Percentiles rank a stretch among this genome's conserved stretches.
phyloP scores from a whole-genome alignment of 2,797 vertebrate genomes.

The Cuculus canorus region DNA sequence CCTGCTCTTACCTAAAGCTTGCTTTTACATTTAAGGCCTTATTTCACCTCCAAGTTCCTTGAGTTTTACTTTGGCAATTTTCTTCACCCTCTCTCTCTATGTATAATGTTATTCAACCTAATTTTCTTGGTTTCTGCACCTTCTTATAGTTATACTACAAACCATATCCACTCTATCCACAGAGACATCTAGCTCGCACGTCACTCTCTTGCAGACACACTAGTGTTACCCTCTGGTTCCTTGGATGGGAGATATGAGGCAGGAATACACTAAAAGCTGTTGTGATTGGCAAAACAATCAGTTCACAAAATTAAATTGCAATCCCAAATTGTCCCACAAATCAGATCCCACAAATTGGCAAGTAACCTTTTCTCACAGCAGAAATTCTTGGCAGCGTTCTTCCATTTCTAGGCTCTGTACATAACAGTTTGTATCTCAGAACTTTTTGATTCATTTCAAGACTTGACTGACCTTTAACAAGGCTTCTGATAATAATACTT shows the following conservation, averaged over 20 bases:
- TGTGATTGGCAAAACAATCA: neutral
- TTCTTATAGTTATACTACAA: neutral
- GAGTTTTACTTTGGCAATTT: neutral
- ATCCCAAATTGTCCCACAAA: neutral
- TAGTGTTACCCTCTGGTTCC: neutral
- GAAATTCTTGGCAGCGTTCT: neutral
- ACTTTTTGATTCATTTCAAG: neutral
- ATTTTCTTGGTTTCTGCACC: neutral
- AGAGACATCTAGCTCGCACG: neutral
- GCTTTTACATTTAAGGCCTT: neutral
- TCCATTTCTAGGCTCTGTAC: neutral
- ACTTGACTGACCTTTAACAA: neutral
- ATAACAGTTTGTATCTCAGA: neutral
- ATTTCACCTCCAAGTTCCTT: neutral
- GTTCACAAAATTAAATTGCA: neutral
- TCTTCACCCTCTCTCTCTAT: neutral
- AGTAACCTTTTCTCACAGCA: neutral
- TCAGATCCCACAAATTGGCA: neutral
- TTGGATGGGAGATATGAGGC: neutral
- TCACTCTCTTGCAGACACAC: neutral
- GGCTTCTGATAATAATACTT: neutral
- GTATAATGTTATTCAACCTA: neutral
- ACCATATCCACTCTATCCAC: neutral
- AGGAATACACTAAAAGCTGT: neutral
- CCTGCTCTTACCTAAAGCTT: neutral